Base-by-base conservation (phyloP, 23 tunicate species). In the Clavelina lepadiformis region DNA sequence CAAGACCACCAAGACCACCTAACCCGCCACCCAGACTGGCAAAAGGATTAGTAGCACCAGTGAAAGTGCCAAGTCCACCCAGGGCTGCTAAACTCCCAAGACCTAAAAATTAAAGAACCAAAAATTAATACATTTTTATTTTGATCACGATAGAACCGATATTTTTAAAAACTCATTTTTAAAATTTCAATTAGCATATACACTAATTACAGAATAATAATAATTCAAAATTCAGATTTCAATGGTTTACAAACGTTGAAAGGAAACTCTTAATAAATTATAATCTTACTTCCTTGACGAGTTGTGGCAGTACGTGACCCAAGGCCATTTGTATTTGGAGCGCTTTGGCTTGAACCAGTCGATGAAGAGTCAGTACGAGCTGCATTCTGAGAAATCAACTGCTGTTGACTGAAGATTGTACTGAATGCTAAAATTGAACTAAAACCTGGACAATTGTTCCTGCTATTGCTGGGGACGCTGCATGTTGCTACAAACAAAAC, bases 401-500 rank as follows among this genome's bases (percentile, higher is more conserved):
- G 63, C 31, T 55, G 58, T 28, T 37, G 53, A 23, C 51, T 55
- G 55, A 73, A 44, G 31, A 45, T 5, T 21, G 69, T 20, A 13
- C 56, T 63, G 5, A 67, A 3, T 19, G 49, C 11, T 30, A 29
- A 36, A 75, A 28, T 31, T 6, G 74, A 36, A 30, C 20, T 3
- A 38, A 87, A 87, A 15, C 87, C 96, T 3, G 80, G 81, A 51
- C 96, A 87, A 1, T 49, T 59, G 4, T 2, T 26, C 30, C 80
- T 68, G 50, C 51, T 73, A 0, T 5, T 47, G 22, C 30, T 63
- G 38, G 50, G 27, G 1, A 84, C 78, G 20, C 38, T 31, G 64
- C 96, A 87, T 2, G 96, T 87, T 35, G 51, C 96, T 87, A 50
- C 2, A 46, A 67, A 65, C 44, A 35, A 35, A 52, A n/a, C n/a